Base-by-base conservation (phyloP, 2,888 invertebrate genomes). In the Orgyia antiqua region DNA sequence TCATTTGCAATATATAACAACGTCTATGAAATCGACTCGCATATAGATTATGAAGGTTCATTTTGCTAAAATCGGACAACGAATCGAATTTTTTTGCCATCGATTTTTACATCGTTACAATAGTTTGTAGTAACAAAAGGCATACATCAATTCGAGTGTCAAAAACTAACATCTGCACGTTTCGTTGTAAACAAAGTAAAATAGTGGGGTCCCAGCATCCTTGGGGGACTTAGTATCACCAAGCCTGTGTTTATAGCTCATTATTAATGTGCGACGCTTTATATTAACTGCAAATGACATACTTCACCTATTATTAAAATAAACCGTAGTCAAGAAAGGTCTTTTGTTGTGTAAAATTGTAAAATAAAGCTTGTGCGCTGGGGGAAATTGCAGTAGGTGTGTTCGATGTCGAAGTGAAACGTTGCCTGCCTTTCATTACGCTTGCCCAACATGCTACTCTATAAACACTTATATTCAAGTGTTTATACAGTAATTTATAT, bases 91-190 rank as follows among this genome's bases (percentile, higher is more conserved):
- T 82, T 78, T 78, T 68, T 44, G 43, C 47, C 42, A 68, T 69
- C 65, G 72, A 71, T 83, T 82, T 78, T 78, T 72, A 66, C 68
- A 54, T 63, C 51, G 62, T 56, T 60, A 63, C 70, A 80, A 83
- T 82, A 64, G 69, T 45, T 45, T 48, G 54, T 58, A 53, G 51
- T 50, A 83, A 83, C 82, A 84, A 86, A 66, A 63, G 74, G 68
- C 66, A 71, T 78, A 82, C 84, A 86, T 86, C 83, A 84, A 86
- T 82, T 78, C 70, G 53, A 80, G 84, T 84, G 86, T 86, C 86
- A 86, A 84, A 86, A 84, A 84, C 83, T 83, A 83, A 82, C 86
- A 86, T 86, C 86, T 86, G 84, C 84, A 77, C 78, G 66, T 68
- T 66, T 66, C 74, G 73, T 70, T 76, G 74, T 78, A 80, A 80